Percentiles rank a stretch among this genome's conserved stretches.
These are phyloP conservation scores for Onychomys arenicola DNA, from an alignment of 2,797 vertebrate species.

Conservation along the genomic window DNA sequence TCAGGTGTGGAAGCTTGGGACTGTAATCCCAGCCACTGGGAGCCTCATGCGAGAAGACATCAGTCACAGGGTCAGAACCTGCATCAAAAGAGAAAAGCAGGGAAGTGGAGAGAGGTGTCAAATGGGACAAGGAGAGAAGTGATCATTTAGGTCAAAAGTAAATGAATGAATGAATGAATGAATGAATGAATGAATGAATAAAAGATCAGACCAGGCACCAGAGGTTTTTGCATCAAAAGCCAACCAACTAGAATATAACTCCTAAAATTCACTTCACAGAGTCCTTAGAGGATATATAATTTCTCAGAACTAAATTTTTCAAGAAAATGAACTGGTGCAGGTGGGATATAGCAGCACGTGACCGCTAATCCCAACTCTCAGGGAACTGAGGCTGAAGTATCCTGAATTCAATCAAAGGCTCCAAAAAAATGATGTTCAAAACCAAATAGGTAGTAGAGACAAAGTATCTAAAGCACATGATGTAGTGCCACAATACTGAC, in stretches of 20 bases:
- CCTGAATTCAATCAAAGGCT: not conserved
- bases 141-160: no score
- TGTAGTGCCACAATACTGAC: not conserved
- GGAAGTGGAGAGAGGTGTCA: not conserved
- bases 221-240: not conserved
- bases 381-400: not conserved
- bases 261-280: not conserved
- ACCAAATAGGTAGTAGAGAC: not conserved
- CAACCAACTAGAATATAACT: not conserved
- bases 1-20: not conserved
- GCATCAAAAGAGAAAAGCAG: not conserved
- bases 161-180: no score
- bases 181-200: no score
- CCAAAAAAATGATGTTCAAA: not conserved
- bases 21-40: not conserved
- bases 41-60: not conserved
- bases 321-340: not conserved
- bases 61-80: not conserved
- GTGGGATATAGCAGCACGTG: no score
- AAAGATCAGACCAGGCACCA: not conserved
- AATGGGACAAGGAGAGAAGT: not conserved
- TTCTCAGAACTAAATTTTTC: slow-evolving; percentile 17
- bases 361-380: not conserved
- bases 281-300: not conserved
- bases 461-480: not conserved